These are phyloP conservation scores for Linurgus olivaceus DNA, from an alignment of 2,797 vertebrate species.

Conservation along the genomic window DNA sequence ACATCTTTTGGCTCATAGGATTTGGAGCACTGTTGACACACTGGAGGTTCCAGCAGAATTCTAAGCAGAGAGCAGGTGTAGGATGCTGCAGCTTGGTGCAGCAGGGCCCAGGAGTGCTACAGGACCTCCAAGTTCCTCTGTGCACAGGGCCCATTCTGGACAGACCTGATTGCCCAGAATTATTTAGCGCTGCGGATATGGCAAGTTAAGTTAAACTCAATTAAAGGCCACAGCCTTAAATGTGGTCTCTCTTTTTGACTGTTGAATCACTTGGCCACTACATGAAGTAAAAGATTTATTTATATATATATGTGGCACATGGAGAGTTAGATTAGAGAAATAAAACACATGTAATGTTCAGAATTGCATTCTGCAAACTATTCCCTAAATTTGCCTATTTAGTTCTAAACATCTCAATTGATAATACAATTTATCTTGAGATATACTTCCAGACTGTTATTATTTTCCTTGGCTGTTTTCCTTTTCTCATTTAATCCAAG, in stretches of 20 bases:
- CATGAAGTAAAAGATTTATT: not conserved
- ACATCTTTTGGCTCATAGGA: not conserved
- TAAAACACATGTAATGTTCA: not conserved
- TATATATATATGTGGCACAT: not conserved
- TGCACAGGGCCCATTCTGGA: not conserved
- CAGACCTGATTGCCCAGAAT: not conserved
- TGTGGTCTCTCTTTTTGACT: not conserved
- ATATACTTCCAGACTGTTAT: slow-evolving; percentile 4
- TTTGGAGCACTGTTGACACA: not conserved
- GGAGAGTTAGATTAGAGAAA: not conserved
- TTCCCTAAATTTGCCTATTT: not conserved
- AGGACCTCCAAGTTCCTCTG: not conserved
- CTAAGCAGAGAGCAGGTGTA: not conserved
- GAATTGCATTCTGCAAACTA: not conserved
- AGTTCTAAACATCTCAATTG: slow-evolving; percentile 23
- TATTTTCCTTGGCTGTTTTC: slow-evolving; percentile 32
- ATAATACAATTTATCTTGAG: slow-evolving; percentile 13
- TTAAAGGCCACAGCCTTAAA: not conserved
- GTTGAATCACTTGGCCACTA: not conserved
- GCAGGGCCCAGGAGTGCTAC: not conserved
- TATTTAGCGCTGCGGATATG: not conserved
- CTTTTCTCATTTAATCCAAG: slow-evolving; percentile 29
- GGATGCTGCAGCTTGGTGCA: not conserved
- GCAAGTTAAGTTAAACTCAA: not conserved
- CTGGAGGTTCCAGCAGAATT: not conserved